phyloP scores from a whole-genome alignment of 2,888 invertebrate species.

The Cephalotes varians region DNA sequence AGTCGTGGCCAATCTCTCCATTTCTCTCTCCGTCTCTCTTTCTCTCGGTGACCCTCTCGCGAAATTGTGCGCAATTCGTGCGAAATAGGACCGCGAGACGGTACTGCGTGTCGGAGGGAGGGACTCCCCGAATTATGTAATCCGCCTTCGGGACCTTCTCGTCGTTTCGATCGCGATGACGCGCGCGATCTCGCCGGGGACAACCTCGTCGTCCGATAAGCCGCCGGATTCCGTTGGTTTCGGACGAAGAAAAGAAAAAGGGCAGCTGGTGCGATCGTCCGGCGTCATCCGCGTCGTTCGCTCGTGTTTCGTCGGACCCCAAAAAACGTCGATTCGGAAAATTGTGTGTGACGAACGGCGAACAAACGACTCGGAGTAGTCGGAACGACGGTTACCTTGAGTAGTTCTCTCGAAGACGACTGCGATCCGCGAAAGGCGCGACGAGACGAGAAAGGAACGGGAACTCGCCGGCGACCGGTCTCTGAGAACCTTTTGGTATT shows the following conservation, averaged over 20 bases:
- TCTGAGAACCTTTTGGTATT: conserved; percentile 1
- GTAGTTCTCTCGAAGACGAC: conserved; percentile 10
- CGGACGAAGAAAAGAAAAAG: not conserved
- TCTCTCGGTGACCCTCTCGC: not conserved
- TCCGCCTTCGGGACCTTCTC: not conserved
- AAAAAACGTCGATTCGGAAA: not conserved
- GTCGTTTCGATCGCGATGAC: not conserved
- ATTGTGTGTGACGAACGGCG: too few relatives aligned
- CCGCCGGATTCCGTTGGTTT: not conserved
- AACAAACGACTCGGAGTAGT: not conserved
- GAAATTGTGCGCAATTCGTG: conserved; percentile 1
- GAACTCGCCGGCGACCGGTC: conserved; percentile 42
- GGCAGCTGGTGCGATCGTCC: not conserved
- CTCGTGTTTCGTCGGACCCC: not conserved
- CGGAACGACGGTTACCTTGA: not conserved
- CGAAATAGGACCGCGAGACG: not conserved
- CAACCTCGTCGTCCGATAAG: not conserved
- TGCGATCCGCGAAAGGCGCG: not conserved
- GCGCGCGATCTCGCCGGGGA: not conserved
- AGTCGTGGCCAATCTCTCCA: not conserved
- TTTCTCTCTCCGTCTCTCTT: not conserved
- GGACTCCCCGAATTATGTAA: not conserved
- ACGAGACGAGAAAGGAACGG: not conserved
- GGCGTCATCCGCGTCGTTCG: not conserved
- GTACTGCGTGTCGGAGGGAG: not conserved